These are phyloP conservation scores for Eueides isabella DNA, from an alignment of 1,140 invertebrate genomes.

Conservation along the genomic window DNA sequence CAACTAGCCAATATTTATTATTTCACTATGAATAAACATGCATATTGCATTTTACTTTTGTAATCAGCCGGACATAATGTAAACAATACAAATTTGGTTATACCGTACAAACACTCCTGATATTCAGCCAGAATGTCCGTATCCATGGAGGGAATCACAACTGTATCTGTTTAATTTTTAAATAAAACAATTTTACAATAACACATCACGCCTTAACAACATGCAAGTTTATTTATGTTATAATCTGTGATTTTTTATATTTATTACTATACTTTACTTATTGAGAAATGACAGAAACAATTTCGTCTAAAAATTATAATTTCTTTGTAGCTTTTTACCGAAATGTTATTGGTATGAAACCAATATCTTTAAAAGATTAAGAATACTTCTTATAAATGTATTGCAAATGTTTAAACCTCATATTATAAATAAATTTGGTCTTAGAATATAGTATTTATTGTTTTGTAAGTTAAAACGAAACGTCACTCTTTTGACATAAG, in stretches of 20 bases:
- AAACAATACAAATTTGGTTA: slow-evolving; percentile 40
- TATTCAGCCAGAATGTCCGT: slow-evolving; percentile 64
- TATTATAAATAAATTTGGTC: background rate
- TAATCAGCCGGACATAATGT: slow-evolving; percentile 51
- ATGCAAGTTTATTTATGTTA: slow-evolving; percentile 31
- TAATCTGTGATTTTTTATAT: slow-evolving; percentile 25
- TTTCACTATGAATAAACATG: slow-evolving; percentile 34
- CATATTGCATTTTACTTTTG: slow-evolving; percentile 49
- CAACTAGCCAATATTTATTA: slow-evolving; percentile 32
- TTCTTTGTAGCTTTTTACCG: background rate
- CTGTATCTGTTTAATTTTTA: slow-evolving; percentile 12
- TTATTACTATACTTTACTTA: background rate
- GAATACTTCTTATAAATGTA: background rate
- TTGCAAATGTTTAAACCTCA: background rate
- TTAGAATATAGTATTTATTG: background rate
- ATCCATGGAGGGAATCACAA: slow-evolving; percentile 58
- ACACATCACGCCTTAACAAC: slow-evolving; percentile 33
- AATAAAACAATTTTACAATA: slow-evolving; percentile 22
- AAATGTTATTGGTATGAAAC: background rate
- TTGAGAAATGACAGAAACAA: background rate
- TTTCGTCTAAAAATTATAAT: background rate
- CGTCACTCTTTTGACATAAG: slow-evolving; percentile 39
- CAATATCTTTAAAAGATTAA: background rate
- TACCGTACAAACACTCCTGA: slow-evolving; percentile 70
- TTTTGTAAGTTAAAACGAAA: slow-evolving; percentile 25